These are phyloP conservation scores for Pachyramphus minor DNA, from an alignment of 2,113 vertebrate species.

Conservation along the genomic window DNA sequence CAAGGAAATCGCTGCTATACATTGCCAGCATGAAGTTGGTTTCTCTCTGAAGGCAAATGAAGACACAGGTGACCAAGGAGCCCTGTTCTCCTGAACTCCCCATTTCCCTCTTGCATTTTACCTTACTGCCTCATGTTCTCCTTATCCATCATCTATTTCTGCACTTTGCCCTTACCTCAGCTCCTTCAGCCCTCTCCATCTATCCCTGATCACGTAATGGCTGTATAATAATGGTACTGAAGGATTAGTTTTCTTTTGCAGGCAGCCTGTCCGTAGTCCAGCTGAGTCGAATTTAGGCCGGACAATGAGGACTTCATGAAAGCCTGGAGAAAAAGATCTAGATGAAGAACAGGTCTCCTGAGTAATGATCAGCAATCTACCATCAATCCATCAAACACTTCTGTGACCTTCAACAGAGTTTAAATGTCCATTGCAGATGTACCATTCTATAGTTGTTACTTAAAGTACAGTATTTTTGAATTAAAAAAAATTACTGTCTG, in stretches of 20 bases:
- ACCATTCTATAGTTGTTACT: not conserved
- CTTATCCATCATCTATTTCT: not conserved
- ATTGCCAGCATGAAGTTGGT: accelerated
- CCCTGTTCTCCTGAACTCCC: not conserved
- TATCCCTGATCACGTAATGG: not conserved
- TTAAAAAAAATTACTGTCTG: not conserved
- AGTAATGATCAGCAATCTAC: not conserved
- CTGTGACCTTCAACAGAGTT: not conserved
- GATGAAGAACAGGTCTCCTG: not conserved
- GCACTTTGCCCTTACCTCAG: not conserved
- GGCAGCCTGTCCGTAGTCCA: not conserved
- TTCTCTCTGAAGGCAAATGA: not conserved
- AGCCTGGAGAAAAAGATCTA: not conserved
- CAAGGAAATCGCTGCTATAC: not conserved
- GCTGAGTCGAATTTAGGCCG: not conserved
- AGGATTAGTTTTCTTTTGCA: not conserved
- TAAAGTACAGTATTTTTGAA: not conserved
- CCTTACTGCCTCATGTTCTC: not conserved
- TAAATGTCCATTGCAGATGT: accelerated
- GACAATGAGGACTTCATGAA: not conserved
- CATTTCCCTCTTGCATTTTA: not conserved
- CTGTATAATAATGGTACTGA: not conserved
- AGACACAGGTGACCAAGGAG: not conserved
- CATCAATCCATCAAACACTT: not conserved
- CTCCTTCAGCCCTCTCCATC: not conserved